phyloP scores from a whole-genome alignment of 1,140 invertebrate species.

The Apocrypta bakeri region DNA sequence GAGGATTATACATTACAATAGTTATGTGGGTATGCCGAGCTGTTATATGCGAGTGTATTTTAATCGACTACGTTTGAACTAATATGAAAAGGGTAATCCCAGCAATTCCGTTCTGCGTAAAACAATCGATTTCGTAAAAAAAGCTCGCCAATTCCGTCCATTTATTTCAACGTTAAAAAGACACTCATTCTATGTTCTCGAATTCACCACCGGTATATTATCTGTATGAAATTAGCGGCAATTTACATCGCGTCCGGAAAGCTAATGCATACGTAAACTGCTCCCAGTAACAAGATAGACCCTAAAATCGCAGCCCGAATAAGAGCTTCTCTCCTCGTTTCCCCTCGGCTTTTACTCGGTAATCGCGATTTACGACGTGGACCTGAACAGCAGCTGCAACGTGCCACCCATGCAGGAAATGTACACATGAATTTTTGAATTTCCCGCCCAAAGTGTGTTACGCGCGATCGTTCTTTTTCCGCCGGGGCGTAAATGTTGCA shows the following conservation, averaged over 20 bases:
- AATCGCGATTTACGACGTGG: slow-evolving; percentile 16
- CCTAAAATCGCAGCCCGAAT: neutral
- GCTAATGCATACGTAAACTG: neutral
- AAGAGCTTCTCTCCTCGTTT: neutral
- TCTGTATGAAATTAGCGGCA: neutral
- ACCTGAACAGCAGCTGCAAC: neutral
- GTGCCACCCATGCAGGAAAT: neutral
- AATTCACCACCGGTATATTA: neutral
- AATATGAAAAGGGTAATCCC: neutral
- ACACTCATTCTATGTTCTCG: no score
- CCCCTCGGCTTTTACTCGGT: neutral
- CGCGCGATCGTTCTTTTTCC: neutral
- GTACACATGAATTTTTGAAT: slow-evolving; percentile 13
- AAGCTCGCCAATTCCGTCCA: neutral
- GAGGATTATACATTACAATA: neutral
- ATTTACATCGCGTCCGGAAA: neutral
- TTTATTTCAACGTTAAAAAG: no score
- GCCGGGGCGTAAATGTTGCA: neutral
- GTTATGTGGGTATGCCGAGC: neutral
- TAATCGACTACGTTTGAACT: neutral
- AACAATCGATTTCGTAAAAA: neutral
- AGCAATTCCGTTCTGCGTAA: neutral
- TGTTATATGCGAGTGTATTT: neutral
- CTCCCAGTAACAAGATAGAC: neutral
- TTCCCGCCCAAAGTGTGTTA: neutral